Conservation (phyloP, 2,113 vertebrate species). For the Coregonus clupeaformis region DNA sequence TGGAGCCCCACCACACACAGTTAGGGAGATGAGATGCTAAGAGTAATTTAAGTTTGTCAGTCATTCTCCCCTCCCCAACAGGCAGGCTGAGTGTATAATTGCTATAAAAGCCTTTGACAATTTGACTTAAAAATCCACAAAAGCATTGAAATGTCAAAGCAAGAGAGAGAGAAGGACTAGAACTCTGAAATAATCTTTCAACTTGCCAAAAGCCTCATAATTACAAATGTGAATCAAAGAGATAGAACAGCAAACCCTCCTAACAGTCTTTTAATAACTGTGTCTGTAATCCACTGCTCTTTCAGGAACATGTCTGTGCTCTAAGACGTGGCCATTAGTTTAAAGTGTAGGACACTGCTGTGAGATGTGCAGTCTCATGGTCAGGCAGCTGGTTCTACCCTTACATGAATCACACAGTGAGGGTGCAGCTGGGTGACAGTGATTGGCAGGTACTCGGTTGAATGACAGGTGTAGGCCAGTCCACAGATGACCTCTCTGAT, state of each 20-base stretch:
- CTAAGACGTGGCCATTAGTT: not conserved
- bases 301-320: conserved; percentile 3
- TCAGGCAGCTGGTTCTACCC: conserved; percentile 28
- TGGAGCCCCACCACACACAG: conserved; percentile 54
- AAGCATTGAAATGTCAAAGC: conserved; percentile 52
- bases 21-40: conserved; percentile 60
- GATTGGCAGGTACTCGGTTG: conserved; percentile 54
- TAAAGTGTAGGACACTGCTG: not conserved
- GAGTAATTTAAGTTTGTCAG: conserved; percentile 73
- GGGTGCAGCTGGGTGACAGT: conserved; percentile 37
- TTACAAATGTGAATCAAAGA: conserved; percentile 12
- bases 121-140: conserved; percentile 53
- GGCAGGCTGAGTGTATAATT: conserved; percentile 62
- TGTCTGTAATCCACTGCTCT: not conserved
- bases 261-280: conserved; percentile 2
- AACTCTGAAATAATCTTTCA: conserved; percentile 20
- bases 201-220: not conserved
- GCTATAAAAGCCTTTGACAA: conserved; percentile 63
- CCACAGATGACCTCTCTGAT: conserved; percentile 66
- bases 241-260: conserved; percentile 34
- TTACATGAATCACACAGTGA: conserved; percentile 16
- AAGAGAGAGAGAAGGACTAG: conserved; percentile 43
- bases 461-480: conserved; percentile 62
- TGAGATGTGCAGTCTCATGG: conserved; percentile 1
- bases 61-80: conserved; percentile 65